A percentile compares a stretch with the other conserved stretches of the same genome.
phyloP scores from a whole-genome alignment of 2,888 invertebrate species.

The Spilosoma lubricipeda region DNA sequence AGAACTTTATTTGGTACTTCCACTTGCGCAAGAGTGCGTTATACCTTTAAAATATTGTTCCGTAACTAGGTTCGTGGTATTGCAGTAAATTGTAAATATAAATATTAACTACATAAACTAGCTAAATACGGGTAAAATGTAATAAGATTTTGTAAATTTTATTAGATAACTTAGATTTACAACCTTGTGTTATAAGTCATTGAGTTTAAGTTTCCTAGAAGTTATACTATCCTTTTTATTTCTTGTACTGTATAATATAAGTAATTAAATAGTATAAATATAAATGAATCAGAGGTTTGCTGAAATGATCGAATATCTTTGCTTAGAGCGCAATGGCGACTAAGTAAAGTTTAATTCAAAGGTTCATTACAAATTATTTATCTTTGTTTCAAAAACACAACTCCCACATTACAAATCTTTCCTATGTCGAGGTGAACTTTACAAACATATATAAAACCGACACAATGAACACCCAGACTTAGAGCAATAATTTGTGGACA shows the following conservation, averaged over 20 bases:
- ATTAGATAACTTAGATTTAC: not conserved
- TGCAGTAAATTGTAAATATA: constrained; percentile 42
- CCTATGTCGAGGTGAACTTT: no score
- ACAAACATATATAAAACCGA: no score
- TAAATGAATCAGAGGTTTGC: not conserved
- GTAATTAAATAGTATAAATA: constrained; percentile 4
- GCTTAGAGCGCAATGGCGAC: no score
- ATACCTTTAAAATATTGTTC: constrained; percentile 48
- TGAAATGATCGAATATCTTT: not conserved
- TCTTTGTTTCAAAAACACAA: no score
- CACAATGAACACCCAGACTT: no score
- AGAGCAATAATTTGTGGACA: no score
- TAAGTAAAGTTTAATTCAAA: not conserved
- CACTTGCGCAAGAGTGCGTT: constrained; percentile 47
- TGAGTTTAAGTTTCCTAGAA: no score
- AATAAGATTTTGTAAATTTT: not conserved
- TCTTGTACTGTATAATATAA: not conserved
- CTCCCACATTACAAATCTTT: no score
- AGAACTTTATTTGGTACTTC: constrained; percentile 41
- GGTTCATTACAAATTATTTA: not conserved
- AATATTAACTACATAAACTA: constrained; percentile 36
- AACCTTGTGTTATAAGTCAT: not conserved
- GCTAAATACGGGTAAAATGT: constrained; percentile 31
- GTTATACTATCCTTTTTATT: not conserved
- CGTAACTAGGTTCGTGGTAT: constrained; percentile 42